Conservation (phyloP, 2,113 vertebrate species). For the Toxostoma redivivum region DNA sequence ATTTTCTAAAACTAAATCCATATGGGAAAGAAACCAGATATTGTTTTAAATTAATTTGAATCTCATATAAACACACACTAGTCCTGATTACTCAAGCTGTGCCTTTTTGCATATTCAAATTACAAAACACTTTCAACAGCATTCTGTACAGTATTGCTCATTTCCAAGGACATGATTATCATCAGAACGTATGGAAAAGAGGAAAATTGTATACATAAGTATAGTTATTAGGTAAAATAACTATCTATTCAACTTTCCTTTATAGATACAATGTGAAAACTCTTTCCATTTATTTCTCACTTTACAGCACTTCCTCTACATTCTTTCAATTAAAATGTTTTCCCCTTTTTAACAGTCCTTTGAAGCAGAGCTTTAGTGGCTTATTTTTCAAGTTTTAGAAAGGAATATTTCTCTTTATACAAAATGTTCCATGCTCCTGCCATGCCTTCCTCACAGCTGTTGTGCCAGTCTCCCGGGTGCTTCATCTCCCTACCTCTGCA, state of each 20-base stretch:
- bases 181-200: background rate
- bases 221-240: no score
- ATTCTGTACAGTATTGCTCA: background rate
- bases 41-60: background rate
- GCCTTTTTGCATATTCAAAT: background rate
- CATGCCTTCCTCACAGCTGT: conserved; percentile 5
- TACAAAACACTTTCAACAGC: background rate
- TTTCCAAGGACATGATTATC: background rate
- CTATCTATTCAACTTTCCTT: background rate
- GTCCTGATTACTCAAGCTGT: background rate
- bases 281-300: background rate
- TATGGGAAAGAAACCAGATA: background rate
- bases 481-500: background rate
- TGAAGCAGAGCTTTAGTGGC: background rate
- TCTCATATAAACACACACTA: background rate
- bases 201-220: no score
- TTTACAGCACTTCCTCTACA: background rate
- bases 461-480: background rate
- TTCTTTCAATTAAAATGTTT: background rate
- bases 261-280: background rate
- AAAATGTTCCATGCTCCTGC: background rate
- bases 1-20: background rate
- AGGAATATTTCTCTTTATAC: background rate
- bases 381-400: background rate
- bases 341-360: background rate